phyloP scores from a whole-genome alignment of 2,797 vertebrate genomes.

The Rhabdophis nuchalis region DNA sequence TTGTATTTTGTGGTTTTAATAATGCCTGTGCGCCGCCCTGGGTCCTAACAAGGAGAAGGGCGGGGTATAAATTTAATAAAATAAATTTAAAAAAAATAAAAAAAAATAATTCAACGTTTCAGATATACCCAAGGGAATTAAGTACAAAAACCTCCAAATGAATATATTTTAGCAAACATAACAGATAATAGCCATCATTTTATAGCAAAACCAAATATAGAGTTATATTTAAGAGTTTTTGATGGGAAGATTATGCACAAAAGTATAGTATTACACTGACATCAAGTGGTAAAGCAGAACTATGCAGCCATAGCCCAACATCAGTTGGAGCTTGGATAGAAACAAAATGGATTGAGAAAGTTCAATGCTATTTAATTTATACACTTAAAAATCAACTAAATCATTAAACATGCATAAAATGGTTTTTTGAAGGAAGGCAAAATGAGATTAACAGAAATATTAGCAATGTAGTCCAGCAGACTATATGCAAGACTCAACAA shows the following conservation, averaged over 20 bases:
- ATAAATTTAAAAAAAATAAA: no score
- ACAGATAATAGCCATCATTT: background rate
- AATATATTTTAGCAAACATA: background rate
- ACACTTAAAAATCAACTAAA: background rate
- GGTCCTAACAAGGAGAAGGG: no score
- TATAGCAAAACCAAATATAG: background rate
- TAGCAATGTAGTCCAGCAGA: background rate
- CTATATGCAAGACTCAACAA: background rate
- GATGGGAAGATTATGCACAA: background rate
- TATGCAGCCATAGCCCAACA: background rate
- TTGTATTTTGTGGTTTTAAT: no score
- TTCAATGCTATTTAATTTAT: background rate
- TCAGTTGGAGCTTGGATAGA: background rate
- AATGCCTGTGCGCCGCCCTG: no score
- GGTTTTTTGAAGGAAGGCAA: background rate
- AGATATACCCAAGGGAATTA: background rate
- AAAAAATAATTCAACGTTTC: background rate
- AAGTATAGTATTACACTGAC: background rate
- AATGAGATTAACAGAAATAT: background rate
- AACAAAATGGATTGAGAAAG: background rate
- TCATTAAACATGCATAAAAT: background rate
- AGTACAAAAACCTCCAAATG: background rate
- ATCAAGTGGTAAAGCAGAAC: background rate
- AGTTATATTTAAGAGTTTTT: background rate
- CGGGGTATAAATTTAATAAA: no score